Evolutionary conservation across 2,888 invertebrate species (phyloP).

Genomic region (Caradrina kadenii): DNA sequence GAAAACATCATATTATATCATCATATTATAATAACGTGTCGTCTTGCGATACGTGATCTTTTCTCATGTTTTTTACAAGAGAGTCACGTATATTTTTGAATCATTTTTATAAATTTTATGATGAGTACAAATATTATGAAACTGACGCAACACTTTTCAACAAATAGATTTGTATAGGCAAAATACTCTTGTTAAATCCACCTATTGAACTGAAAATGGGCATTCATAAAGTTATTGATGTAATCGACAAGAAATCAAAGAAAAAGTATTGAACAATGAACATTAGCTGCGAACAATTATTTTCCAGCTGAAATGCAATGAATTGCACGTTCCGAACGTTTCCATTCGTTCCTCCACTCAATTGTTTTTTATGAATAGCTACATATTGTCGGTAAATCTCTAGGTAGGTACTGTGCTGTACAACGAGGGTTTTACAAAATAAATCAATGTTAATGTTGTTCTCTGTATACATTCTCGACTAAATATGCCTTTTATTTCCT

Average conservation of each 20-base stretch:
- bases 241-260: slow-evolving; percentile 48
- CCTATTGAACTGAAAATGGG: slow-evolving; percentile 24
- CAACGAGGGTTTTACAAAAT: slow-evolving; percentile 57
- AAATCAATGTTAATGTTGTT: slow-evolving; percentile 61
- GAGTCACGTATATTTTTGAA: slow-evolving; percentile 5
- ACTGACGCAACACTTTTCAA: background rate
- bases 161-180: background rate
- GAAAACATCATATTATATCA: slow-evolving; percentile 4
- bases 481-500: slow-evolving; percentile 32
- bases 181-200: slow-evolving; percentile 4
- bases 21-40: background rate
- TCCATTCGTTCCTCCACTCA: slow-evolving; percentile 55
- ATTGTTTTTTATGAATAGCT: slow-evolving; percentile 63
- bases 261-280: slow-evolving; percentile 64
- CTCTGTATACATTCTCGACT: slow-evolving; percentile 33
- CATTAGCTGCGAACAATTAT: slow-evolving; percentile 68
- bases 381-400: slow-evolving; percentile 51
- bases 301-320: slow-evolving; percentile 66
- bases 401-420: slow-evolving; percentile 36
- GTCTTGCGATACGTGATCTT: slow-evolving; percentile 22
- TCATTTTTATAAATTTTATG: slow-evolving; percentile 18
- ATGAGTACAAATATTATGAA: slow-evolving; percentile 23
- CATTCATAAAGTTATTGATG: slow-evolving; percentile 48
- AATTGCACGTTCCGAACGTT: slow-evolving; percentile 61
- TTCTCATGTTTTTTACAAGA: slow-evolving; percentile 1